Evolutionary conservation across 2,888 invertebrate species (phyloP), one percentile per base, ranked within the genome.

Genomic region (Eupithecia abbreviata): DNA sequence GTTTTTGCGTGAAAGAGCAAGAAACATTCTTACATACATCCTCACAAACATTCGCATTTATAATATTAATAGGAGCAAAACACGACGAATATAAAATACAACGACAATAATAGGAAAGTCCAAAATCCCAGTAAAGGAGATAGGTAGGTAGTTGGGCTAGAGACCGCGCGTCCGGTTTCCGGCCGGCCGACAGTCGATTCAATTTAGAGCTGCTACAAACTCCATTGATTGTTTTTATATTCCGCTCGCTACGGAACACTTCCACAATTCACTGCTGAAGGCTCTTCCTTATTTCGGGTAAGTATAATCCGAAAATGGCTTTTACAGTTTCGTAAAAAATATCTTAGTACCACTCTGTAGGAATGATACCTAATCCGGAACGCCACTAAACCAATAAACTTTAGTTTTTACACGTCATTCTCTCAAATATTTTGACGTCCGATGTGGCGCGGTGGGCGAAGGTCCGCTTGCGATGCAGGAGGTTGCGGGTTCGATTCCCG

Each of bases 141-240:
- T 83, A 81, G 66, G 66, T 41, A 69, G 12, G 69, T 69, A 85
- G 86, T 86, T 88, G 85, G 88, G 87, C 89, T 90, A 89, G 90
- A 88, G 87, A 89, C 86, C 86, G 85, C 86, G 87, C 85, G 86
- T 93, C 93, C 93, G 93, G 93, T 91, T 92, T 92, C 93, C 93
- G 91, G 90, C 81, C 80, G 82, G 82, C 88, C 88, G 87, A 84
- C 85, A 84, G 83, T 80, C 89, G 90, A 93, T 94, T 93, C 93
- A 93, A 93, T 94, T 94, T 93, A 85, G 86, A 87, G 84, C 89
- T 89, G 89, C 89, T 90, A 90, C 93, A 91, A 93, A 93, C 93
- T 93, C 87, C 90, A 91, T 91, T 93, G 93, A 93, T 94, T 94
- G 93, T 93, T 91, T 93, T 93, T 90, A 90, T 93, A 94, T 94